Base-by-base conservation (phyloP, 2,888 invertebrate genomes). In the Tuberolachnus salignus region DNA sequence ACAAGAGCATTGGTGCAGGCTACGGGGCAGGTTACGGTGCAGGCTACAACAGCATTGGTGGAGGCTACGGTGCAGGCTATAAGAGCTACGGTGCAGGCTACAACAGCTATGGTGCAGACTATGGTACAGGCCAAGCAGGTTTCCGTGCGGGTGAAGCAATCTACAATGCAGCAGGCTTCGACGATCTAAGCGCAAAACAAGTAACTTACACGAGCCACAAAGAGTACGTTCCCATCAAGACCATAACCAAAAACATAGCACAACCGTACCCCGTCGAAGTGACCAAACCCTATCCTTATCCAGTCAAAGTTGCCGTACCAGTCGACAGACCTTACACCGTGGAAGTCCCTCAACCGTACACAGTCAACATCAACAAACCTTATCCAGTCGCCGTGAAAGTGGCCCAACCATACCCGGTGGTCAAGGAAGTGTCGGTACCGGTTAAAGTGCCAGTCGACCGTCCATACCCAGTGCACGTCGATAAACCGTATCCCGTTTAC, bases 401-500 rank as follows among this genome's bases (percentile, higher is more conserved):
- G 19, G 19, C n/a, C 1, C 53, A 53, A 8, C 53, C 19, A 9
- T 53, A 53, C 53, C 19, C 53, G 19, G 53, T 53, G 53, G 53
- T 53, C 53, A 53, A 53, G 53, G 53, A 53, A 53, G 53, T 53
- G 19, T 6, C 53, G 19, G n/a, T 53, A n/a, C 53, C 53, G 0
- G 19, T 19, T 9, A n/a, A 19, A 9, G 53, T 53, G 19, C 19
- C 4, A n/a, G 53, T 53, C 53, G 53, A 53, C 19, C 53, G 82
- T 34, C 82, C 82, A 9, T 82, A 83, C 1, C 82, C 81, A 4
- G 82, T 82, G 34, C 81, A 81, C 49, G 82, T 83, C 10, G 70
- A 80, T 8, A 83, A 82, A 66, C 83, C 82, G 19, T 81, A 82
- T 63, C 82, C 82, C 10, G 82, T 82, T 13, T 81, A 82, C 73